Evolutionary conservation across 2,888 invertebrate genomes (phyloP), one percentile per base, ranked within the genome.

Genomic region (Heliconius hortense): DNA sequence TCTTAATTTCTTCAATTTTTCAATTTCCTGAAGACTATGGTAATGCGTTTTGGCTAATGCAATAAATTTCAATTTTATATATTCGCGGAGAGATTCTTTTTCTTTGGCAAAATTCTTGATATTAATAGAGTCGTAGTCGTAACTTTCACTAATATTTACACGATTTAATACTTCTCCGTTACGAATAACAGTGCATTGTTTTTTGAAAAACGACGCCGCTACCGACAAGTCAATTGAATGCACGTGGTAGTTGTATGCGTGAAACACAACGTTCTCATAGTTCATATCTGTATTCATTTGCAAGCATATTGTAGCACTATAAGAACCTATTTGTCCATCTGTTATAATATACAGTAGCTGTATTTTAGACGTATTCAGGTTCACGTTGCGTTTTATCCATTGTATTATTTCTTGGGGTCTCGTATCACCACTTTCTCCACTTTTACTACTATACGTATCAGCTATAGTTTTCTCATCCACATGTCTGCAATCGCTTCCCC

Each of bases 21-120:
- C 82, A 10, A 86, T 86, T 83, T 87, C 87, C 63, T 53, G 35
- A 5, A 85, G 78, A 39, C 66, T 66, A 24, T 66, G 66, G 15
- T 39, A 0, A 39, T 66, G 66, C 8, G 66, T 66, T 43, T 66
- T 66, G 77, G 83, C 81, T 5, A n/a, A n/a, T 28, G 74, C 75
- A 8, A 87, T 81, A 48, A 79, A 86, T 78, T 86, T 87, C 13
- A 85, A 79, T 74, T 79, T 84, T 15, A 87, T 85, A 72, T 87
- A 87, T 71, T 87, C 86, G 53, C 81, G 83, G 26, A 87, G 75
- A 24, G 74, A 66, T 8, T 86, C 81, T 80, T 80, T 86, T 78
- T 84, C 82, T 0, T 35, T 26, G 21, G 7, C 64, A 80, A 85
- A 87, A 68, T 85, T 87, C 4, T 82, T 75, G 5, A 80, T 11